Evolutionary conservation across 2,888 invertebrate species (phyloP).

Genomic region (Stenodema calcarata): DNA sequence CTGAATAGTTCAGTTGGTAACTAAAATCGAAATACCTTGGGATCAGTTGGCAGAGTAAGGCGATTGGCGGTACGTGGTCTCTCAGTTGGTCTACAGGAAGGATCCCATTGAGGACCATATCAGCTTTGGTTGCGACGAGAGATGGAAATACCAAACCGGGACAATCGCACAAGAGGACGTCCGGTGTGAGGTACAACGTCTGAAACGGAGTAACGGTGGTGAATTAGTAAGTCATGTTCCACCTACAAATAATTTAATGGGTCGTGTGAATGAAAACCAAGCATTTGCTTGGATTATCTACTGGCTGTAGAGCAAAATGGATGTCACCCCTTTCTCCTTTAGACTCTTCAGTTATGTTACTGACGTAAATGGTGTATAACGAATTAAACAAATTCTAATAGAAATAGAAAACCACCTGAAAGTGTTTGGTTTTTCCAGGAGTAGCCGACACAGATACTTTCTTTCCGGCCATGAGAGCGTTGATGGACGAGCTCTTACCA

Average conservation of each 20-base stretch:
- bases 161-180: conserved; percentile 91
- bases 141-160: conserved; percentile 98
- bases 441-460: conserved; percentile 91
- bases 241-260: too few species aligned
- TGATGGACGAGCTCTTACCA: conserved; percentile 99
- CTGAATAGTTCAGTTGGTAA: too few species aligned
- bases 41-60: conserved; percentile 79
- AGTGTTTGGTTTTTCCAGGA: conserved; percentile 98
- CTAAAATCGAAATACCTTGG: conserved; percentile 63
- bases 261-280: too few species aligned
- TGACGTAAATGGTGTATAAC: background rate
- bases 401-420: conserved; percentile 61
- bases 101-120: conserved; percentile 94
- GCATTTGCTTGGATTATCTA: too few species aligned
- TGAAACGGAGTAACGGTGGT: too few species aligned
- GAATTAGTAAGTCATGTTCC: too few species aligned
- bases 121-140: conserved; percentile 92
- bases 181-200: conserved; percentile 78
- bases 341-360: too few species aligned
- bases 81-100: conserved; percentile 97
- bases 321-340: too few species aligned
- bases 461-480: conserved; percentile 79
- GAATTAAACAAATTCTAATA: background rate
- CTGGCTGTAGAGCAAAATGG: background rate
- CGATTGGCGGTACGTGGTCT: conserved; percentile 88